A percentile compares a stretch with the other conserved stretches of the same genome.
Conservation (phyloP, 2,113 vertebrate species). For the Platichthys stellatus region DNA sequence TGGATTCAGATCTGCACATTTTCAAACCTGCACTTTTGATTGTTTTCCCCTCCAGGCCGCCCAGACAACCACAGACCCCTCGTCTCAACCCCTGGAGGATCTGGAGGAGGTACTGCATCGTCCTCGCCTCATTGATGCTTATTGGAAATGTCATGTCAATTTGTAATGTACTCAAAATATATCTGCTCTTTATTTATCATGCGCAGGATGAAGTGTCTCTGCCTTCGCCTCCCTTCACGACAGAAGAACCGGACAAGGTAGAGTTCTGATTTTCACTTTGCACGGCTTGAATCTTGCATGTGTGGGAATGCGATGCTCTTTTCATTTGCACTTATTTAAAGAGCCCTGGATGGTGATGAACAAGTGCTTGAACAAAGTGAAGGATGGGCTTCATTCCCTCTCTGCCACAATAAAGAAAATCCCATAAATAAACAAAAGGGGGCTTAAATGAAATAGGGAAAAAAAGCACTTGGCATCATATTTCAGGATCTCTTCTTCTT, state of each 20-base stretch:
- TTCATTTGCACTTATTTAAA: constrained; percentile 13
- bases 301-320: constrained; percentile 47
- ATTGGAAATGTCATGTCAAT: background rate
- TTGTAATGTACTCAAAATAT: background rate
- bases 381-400: background rate
- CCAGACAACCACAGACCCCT: constrained; percentile 27
- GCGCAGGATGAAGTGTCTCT: constrained; percentile 43
- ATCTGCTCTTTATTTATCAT: constrained; percentile 16
- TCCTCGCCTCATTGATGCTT: background rate
- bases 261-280: constrained; percentile 1
- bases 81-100: constrained; percentile 3
- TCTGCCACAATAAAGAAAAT: background rate
- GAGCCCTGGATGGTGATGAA: background rate
- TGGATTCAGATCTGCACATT: background rate
- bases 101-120: constrained; percentile 43
- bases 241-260: constrained; percentile 71
- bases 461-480: constrained; percentile 30
- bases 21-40: background rate
- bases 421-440: background rate
- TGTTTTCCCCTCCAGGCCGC: background rate
- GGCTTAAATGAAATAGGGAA: background rate
- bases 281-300: constrained; percentile 47
- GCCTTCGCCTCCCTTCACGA: constrained; percentile 27
- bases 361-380: constrained; percentile 33
- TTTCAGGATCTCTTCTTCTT: constrained; percentile 24